These are phyloP conservation scores for Acromyrmex echinatior DNA, from an alignment of 1,140 invertebrate genomes.

Conservation along the genomic window DNA sequence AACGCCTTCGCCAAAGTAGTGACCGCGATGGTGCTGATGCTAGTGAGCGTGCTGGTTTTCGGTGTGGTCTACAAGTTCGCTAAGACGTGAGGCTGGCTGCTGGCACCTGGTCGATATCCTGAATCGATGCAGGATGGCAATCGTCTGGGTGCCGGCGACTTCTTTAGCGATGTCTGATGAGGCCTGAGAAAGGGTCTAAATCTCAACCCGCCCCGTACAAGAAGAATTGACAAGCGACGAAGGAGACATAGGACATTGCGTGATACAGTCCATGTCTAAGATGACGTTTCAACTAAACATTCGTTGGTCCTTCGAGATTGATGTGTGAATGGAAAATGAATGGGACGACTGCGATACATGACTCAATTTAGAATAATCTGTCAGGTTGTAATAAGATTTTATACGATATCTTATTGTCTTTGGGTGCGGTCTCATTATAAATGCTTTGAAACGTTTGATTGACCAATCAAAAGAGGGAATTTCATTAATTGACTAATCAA, in stretches of 20 bases:
- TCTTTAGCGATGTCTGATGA: constrained; percentile 55
- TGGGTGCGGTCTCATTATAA: too few relatives aligned
- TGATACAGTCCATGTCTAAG: not conserved
- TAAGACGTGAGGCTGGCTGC: constrained; percentile 91
- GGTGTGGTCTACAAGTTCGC: constrained; percentile 92
- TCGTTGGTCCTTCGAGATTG: not conserved
- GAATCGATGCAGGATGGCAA: constrained; percentile 68
- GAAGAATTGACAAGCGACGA: not conserved
- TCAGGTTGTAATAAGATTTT: constrained; percentile 31
- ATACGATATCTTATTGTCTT: constrained; percentile 31
- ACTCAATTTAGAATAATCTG: not conserved
- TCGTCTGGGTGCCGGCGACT: constrained; percentile 69
- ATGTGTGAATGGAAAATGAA: not conserved
- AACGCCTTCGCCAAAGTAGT: constrained; percentile 91
- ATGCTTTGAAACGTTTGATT: too few relatives aligned
- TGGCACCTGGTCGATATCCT: constrained; percentile 87
- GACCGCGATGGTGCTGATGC: constrained; percentile 90
- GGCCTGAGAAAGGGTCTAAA: constrained; percentile 11
- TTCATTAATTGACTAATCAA: too few relatives aligned
- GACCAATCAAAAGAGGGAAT: too few relatives aligned
- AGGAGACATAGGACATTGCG: not conserved
- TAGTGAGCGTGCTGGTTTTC: constrained; percentile 91
- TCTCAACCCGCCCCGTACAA: not conserved
- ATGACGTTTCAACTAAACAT: not conserved
- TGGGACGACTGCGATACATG: not conserved